Evolutionary conservation across 2,888 invertebrate species (phyloP).

Genomic region (Theristus sp.): DNA sequence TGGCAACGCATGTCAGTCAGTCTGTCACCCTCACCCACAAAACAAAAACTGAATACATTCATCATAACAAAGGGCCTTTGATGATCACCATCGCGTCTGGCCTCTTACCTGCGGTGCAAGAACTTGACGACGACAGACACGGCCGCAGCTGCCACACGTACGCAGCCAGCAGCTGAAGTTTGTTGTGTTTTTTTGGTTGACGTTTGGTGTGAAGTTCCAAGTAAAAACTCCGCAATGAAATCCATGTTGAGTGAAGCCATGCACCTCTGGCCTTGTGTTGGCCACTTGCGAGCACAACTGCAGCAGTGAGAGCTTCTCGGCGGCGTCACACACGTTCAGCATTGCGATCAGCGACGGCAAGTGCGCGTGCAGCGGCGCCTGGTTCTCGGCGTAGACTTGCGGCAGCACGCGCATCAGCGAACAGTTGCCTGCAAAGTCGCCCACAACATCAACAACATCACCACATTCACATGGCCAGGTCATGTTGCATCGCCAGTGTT

Average conservation of each 20-base stretch:
- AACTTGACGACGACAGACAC: conserved; percentile 46
- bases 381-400: conserved; percentile 69
- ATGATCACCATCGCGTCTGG: no score
- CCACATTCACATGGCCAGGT: not conserved
- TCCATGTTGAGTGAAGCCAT: conserved; percentile 12
- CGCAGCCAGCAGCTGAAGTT: conserved; percentile 50
- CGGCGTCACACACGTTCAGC: conserved; percentile 57
- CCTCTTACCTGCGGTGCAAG: conserved; percentile 44
- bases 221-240: not conserved
- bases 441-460: not conserved
- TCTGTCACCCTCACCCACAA: no score
- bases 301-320: conserved; percentile 64
- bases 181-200: not conserved
- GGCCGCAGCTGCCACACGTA: conserved; percentile 62
- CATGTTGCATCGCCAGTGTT: not conserved
- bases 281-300: conserved; percentile 64
- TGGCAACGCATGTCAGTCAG: no score
- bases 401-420: conserved; percentile 67
- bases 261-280: conserved; percentile 53
- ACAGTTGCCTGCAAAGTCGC: conserved; percentile 59
- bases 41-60: no score
- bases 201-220: no score
- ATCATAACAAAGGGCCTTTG: no score
- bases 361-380: conserved; percentile 64
- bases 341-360: conserved; percentile 60